Conservation (phyloP, 1,140 invertebrate species). For the Drosophila micromelanica region DNA sequence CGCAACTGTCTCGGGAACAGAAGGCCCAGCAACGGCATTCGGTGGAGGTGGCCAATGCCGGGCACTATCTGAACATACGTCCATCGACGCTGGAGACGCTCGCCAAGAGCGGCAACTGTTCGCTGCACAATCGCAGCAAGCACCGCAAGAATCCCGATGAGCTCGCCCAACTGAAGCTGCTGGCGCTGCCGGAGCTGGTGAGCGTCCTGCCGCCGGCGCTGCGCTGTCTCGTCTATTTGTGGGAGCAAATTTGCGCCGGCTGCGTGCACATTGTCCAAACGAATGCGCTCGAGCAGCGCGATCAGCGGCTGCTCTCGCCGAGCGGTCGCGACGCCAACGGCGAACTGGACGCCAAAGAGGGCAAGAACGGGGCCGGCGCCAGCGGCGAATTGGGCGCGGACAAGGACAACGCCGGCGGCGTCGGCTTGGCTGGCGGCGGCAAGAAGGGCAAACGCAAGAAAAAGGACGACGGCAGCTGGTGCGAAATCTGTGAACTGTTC, state of each 20-base stretch:
- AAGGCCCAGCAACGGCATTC: conserved; percentile 91
- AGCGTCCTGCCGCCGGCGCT: conserved; percentile 93
- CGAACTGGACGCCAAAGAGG: conserved; percentile 82
- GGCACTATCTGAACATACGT: conserved; percentile 91
- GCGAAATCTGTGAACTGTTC: conserved; percentile 94
- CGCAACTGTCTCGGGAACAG: conserved; percentile 85
- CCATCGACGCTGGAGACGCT: conserved; percentile 91
- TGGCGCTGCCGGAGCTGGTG: conserved; percentile 76
- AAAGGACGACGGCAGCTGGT: conserved; percentile 86
- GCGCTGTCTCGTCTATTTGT: conserved; percentile 92
- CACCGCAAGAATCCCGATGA: conserved; percentile 68
- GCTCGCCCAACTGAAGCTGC: conserved; percentile 60
- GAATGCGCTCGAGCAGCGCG: conserved; percentile 74
- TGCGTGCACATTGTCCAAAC: conserved; percentile 86
- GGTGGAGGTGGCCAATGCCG: conserved; percentile 92
- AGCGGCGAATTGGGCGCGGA: conserved; percentile 20
- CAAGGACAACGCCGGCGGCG: conserved; percentile 71
- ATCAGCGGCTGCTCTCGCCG: conserved; percentile 61
- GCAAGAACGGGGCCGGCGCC: background rate
- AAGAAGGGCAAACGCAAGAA: conserved; percentile 86
- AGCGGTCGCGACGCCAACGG: conserved; percentile 38
- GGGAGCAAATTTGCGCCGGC: conserved; percentile 93
- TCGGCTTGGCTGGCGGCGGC: conserved; percentile 53
- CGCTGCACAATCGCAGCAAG: conserved; percentile 81
- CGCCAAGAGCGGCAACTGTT: conserved; percentile 88